Evolutionary conservation across 2,797 vertebrate genomes (phyloP), one percentile per base, ranked within the genome.

Genomic region (Anguilla pacifica): DNA sequence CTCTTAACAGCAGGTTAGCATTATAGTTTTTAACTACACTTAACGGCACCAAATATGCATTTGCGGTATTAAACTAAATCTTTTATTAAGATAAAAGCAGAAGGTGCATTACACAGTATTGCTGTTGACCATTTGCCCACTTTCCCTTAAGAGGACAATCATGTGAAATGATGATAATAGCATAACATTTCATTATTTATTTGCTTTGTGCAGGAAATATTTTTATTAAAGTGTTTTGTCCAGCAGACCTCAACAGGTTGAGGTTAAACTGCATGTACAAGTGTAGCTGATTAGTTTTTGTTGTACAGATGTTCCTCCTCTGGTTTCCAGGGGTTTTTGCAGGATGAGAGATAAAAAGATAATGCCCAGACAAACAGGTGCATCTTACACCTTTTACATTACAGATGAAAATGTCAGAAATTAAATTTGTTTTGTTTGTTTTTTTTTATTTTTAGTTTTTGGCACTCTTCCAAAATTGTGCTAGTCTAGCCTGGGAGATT

Each of bases 11-110:
- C 95, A 95, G 94, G 95, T 95, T 95, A 95, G 94, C 92, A 94
- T 96, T 96, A 95, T 25, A 91, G 92, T 93, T 95, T 96, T 94
- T 94, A 96, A 95, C 95, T 95, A 95, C 93, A 92, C 93, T 95
- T 94, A 96, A 93, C 77, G 53, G 85, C 89, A 92, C 86, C 87
- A 92, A 94, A 96, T 91, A 94, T 94, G 92, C 94, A 94, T 95
- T 95, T 94, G 93, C 89, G 90, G 94, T 85, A 94, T 96, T 95
- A 94, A 92, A 94, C 88, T 93, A 94, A 93, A 95, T 94, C 94
- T 95, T 94, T 92, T 94, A 91, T 92, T 92, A 91, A 93, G 94
- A 92, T 94, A 89, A 93, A 94, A 95, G 95, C 94, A 96, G 95
- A 95, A 93, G 95, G 94, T 94, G 81, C 91, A 92, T 90, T 92